phyloP scores from a whole-genome alignment of 2,113 vertebrate species.

The Prinia subflava region DNA sequence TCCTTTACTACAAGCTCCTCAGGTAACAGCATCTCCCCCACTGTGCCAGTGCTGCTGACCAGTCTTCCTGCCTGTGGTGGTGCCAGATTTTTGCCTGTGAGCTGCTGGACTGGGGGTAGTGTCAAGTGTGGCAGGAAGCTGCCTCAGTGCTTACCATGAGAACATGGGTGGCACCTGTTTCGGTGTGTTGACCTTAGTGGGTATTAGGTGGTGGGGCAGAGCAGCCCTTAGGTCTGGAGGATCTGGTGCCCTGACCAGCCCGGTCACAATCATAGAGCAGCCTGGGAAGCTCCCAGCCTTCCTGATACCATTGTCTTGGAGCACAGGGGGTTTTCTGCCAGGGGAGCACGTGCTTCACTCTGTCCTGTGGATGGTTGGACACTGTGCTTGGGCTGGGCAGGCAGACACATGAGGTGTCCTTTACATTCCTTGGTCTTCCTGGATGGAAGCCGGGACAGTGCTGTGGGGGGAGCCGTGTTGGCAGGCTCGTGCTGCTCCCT shows the following conservation, averaged over 20 bases:
- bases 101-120: neutral
- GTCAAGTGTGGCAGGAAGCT: neutral
- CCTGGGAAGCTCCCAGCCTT: neutral
- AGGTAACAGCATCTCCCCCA: constrained; percentile 33
- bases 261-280: neutral
- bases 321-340: rapidly evolving
- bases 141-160: rapidly evolving
- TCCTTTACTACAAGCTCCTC: constrained; percentile 78
- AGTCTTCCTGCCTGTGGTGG: rapidly evolving
- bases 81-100: neutral
- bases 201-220: neutral
- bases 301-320: rapidly evolving
- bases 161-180: rapidly evolving
- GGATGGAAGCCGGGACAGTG: neutral
- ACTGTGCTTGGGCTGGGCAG: neutral
- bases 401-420: neutral
- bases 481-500: rapidly evolving
- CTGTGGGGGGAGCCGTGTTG: rapidly evolving
- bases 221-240: neutral
- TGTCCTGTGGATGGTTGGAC: rapidly evolving
- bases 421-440: neutral
- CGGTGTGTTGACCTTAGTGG: rapidly evolving
- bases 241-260: neutral
- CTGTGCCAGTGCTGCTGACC: neutral
- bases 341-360: rapidly evolving